Evolutionary conservation across 1,140 invertebrate species (phyloP).

Genomic region (Diorhabda elongata): DNA sequence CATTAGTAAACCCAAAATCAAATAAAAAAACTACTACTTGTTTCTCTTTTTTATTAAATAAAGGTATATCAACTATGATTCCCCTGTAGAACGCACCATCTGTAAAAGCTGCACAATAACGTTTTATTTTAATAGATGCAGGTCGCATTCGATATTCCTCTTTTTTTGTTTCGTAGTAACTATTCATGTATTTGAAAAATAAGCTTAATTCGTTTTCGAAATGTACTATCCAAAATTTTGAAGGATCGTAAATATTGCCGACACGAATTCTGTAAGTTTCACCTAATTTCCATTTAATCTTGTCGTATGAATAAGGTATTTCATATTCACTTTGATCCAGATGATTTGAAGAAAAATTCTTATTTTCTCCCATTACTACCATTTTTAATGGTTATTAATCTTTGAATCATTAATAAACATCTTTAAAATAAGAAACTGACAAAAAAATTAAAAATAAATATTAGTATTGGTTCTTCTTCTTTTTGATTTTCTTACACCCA

Average conservation of each 20-base stretch:
- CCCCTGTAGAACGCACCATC: slow-evolving; percentile 23
- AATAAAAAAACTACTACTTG: slow-evolving; percentile 22
- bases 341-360: too few species aligned
- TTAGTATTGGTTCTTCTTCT: too few species aligned
- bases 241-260: slow-evolving; percentile 25
- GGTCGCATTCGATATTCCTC: slow-evolving; percentile 19
- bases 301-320: slow-evolving; percentile 24
- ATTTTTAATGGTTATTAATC: too few species aligned
- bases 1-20: slow-evolving; percentile 26
- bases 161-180: slow-evolving; percentile 23
- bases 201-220: slow-evolving; percentile 19
- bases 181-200: slow-evolving; percentile 22
- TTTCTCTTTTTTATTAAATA: not conserved
- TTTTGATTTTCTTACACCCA: too few species aligned
- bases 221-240: slow-evolving; percentile 30
- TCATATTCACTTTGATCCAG: not conserved
- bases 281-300: slow-evolving; percentile 18
- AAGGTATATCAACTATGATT: slow-evolving; percentile 18
- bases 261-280: slow-evolving; percentile 17
- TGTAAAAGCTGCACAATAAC: slow-evolving; percentile 24
- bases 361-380: too few species aligned
- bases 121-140: slow-evolving; percentile 4
- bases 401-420: too few species aligned
- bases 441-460: too few species aligned
- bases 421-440: too few species aligned